phyloP scores from a whole-genome alignment of 2,797 vertebrate species.

The Sebastolobus alascanus region DNA sequence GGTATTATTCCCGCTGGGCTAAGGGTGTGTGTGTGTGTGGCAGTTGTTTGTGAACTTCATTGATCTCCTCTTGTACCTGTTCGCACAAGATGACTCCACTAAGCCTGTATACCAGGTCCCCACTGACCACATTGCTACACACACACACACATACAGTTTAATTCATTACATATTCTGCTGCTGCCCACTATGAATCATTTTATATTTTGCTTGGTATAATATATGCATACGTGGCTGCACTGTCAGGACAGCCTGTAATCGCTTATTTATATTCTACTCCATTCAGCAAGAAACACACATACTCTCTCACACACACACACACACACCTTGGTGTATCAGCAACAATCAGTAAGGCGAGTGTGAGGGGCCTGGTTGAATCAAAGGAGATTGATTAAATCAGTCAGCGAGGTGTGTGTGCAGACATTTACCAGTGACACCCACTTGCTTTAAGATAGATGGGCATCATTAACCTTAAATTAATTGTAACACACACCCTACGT shows the following conservation, averaged over 20 bases:
- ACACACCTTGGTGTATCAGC: constrained; percentile 2
- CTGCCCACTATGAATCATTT: neutral
- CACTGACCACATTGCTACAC: neutral
- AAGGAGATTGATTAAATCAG: constrained; percentile 50
- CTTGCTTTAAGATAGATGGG: constrained; percentile 55
- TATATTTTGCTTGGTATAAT: neutral
- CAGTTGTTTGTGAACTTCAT: constrained; percentile 10
- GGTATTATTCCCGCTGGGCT: neutral
- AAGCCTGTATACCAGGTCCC: constrained; percentile 1
- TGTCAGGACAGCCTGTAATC: constrained; percentile 8
- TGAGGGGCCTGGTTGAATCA: constrained; percentile 32
- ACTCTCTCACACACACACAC: neutral
- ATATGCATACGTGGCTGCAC: constrained; percentile 12
- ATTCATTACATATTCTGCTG: constrained; percentile 4
- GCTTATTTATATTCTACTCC: constrained; percentile 14
- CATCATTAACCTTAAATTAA: constrained; percentile 52
- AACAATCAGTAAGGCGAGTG: constrained; percentile 22
- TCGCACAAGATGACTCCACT: constrained; percentile 9
- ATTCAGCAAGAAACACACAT: constrained; percentile 14
- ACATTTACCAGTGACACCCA: constrained; percentile 15
- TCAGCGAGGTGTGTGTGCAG: neutral
- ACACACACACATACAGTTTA: neutral
- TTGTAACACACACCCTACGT: constrained; percentile 20
- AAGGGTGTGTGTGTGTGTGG: neutral
- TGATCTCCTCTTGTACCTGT: constrained; percentile 33